Base-by-base conservation (phyloP, 2,797 vertebrate species). In the Champsocephalus gunnari region DNA sequence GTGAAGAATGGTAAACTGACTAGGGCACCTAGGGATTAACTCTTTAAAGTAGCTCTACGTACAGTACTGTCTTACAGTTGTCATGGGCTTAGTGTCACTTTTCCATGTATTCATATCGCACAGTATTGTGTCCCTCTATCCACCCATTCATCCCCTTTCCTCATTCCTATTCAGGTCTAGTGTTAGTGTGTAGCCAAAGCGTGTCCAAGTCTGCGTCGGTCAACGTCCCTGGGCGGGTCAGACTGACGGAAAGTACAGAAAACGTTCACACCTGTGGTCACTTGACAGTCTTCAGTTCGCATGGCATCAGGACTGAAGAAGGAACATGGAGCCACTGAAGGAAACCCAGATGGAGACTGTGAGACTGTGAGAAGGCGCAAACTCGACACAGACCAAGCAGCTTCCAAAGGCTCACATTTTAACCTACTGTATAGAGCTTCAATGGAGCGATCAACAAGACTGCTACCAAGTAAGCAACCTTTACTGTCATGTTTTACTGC, bases 211-310 rank as follows among this genome's bases (percentile, higher is more conserved):
- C 41, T 9, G 47, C 43, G 48, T 32, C 12, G 13, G 16, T 14
- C 44, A 73, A 60, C 49, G 16, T 38, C 51, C 41, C 62, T 4
- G 9, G 61, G 55, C 78, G 77, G 80, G 79, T 81, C 81, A 71
- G 51, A 72, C 74, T 12, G 75, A 83, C 69, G 79, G 77, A 58
- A 51, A 32, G 5, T 19, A 19, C 43, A 8, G 71, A 81, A 80
- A 79, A 84, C 76, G 67, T 75, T 73, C 83, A 78, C 79, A 86
- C 84, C 78, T 86, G 41, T 83, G 73, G 79, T 84, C 82, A 78
- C 87, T 88, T 82, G 47, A 51, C 72, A 75, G 68, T 80, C 88
- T 84, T 65, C 73, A 59, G 55, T 73, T 88, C 82, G 87, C 66
- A 49, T 78, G 61, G 57, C 73, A 67, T 66, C 16, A 47, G 64